Base-by-base conservation (phyloP, 2,888 invertebrate species). In the Micoletzkya japonica region DNA sequence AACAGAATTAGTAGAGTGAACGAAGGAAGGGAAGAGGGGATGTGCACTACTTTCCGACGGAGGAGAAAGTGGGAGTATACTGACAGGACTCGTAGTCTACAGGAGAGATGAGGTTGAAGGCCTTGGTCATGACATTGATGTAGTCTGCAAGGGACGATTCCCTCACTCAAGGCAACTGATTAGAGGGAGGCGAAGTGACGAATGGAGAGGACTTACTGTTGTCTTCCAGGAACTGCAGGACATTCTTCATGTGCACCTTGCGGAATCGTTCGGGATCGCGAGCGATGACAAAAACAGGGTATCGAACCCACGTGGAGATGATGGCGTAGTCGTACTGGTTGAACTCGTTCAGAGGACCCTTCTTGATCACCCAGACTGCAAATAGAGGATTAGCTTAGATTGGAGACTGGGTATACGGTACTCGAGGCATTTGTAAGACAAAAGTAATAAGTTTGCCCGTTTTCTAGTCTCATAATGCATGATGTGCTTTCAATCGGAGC, bases 341-440 rank as follows among this genome's bases (percentile, higher is more conserved):
- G 81, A 84, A 86, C 75, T 86, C 85, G 73, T 86, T 86, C 59
- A 86, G 76, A 36, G 86, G 86, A 52, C 86, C 86, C 74, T 82
- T 77, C 75, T 86, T 86, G 78, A 86, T 82, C 50, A 86, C 85
- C 86, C 86, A 86, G 80, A 86, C 85, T 86, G 75, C 73, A 82
- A 73, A 17, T 3, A n/a, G n/a, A n/a, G n/a, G n/a, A n/a, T n/a
- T n/a, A n/a, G n/a, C n/a, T n/a, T n/a, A n/a, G n/a, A n/a, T n/a
- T n/a, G n/a, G n/a, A n/a, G n/a, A n/a, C n/a, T n/a, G n/a, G n/a
- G n/a, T n/a, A n/a, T n/a, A n/a, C n/a, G n/a, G n/a, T n/a, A n/a
- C n/a, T n/a, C n/a, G n/a, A n/a, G n/a, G n/a, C n/a, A n/a, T n/a
- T n/a, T n/a, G n/a, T n/a, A n/a, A n/a, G n/a, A n/a, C n/a, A n/a